phyloP scores from a whole-genome alignment of 92 coral and sea anemone species.

The Palythoa caribaeorum region DNA sequence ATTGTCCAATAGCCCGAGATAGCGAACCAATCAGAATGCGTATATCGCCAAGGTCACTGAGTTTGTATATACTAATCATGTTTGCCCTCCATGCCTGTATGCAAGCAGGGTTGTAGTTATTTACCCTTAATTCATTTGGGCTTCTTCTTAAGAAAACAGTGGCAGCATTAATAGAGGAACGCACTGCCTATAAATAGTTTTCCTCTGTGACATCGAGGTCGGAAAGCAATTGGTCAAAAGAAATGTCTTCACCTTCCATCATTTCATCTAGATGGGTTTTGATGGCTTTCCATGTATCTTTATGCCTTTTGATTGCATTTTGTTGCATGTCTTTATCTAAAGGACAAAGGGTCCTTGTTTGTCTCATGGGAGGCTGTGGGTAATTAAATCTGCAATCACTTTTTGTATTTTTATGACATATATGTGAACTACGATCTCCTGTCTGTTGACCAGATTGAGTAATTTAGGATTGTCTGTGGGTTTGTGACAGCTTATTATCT shows the following conservation, averaged over 20 bases:
- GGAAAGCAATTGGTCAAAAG: slow-evolving; percentile 34
- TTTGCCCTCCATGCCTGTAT: slow-evolving; percentile 44
- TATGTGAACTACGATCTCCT: slow-evolving; percentile 58
- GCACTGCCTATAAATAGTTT: slow-evolving; percentile 22
- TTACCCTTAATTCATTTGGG: slow-evolving; percentile 45
- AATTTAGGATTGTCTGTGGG: slow-evolving; percentile 44
- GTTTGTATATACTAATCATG: no score
- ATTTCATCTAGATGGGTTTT: slow-evolving; percentile 24
- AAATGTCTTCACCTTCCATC: slow-evolving; percentile 36
- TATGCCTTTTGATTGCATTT: slow-evolving; percentile 22
- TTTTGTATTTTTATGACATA: slow-evolving; percentile 60
- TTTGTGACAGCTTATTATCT: slow-evolving; percentile 32
- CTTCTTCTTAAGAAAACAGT: slow-evolving; percentile 28
- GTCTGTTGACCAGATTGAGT: slow-evolving; percentile 44
- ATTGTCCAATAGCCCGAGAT: no score
- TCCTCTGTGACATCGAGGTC: slow-evolving; percentile 33
- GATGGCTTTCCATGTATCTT: slow-evolving; percentile 28
- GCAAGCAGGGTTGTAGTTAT: slow-evolving; percentile 41
- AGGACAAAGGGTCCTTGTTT: slow-evolving; percentile 39
- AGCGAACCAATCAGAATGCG: no score
- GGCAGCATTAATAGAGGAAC: slow-evolving; percentile 35
- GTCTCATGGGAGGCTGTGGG: slow-evolving; percentile 56
- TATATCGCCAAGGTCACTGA: no score
- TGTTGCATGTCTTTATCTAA: slow-evolving; percentile 11
- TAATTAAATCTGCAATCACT: slow-evolving; percentile 58